A percentile compares a stretch with the other conserved stretches of the same genome.
These are phyloP conservation scores for Oscheius sp. DNA, from an alignment of 2,888 invertebrate genomes.

Conservation along the genomic window DNA sequence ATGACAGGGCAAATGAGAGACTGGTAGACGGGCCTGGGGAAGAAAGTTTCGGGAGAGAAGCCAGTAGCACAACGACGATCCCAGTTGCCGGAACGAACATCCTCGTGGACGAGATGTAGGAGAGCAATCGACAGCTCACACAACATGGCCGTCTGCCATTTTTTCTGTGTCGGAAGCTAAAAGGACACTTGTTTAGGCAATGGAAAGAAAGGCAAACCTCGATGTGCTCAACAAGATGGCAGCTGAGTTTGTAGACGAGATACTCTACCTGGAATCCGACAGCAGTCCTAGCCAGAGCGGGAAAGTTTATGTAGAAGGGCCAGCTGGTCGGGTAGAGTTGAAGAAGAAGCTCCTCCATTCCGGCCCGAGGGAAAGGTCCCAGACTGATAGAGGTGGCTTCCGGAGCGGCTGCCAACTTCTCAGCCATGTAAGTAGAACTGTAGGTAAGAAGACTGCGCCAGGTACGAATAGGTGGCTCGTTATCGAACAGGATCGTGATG, in stretches of 20 bases:
- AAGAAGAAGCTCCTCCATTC: slow-evolving; percentile 53
- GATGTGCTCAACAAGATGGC: slow-evolving; percentile 54
- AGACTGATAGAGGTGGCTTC: slow-evolving; percentile 36
- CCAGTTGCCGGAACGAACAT: slow-evolving; percentile 53
- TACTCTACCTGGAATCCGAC: slow-evolving; percentile 48
- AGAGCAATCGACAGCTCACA: slow-evolving; percentile 41
- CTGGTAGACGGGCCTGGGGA: slow-evolving; percentile 49
- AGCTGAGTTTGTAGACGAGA: slow-evolving; percentile 45
- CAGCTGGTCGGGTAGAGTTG: slow-evolving; percentile 58
- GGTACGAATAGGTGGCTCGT: slow-evolving; percentile 47
- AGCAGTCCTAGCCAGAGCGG: slow-evolving; percentile 49
- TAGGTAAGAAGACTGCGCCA: slow-evolving; percentile 48
- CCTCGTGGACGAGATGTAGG: slow-evolving; percentile 41
- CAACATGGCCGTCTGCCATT: slow-evolving; percentile 40
- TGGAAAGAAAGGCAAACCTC: slow-evolving; percentile 21
- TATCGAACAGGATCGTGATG: slow-evolving; percentile 48
- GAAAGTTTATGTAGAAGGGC: slow-evolving; percentile 56
- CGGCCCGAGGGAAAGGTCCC: slow-evolving; percentile 38
- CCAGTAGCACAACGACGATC: slow-evolving; percentile 49
- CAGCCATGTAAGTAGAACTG: slow-evolving; percentile 56
- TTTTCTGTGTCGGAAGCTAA: slow-evolving; percentile 30
- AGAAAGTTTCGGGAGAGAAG: slow-evolving; percentile 56
- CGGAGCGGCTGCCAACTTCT: background rate
- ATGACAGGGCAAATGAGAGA: background rate
- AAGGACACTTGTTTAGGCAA: too few species aligned